Base-by-base conservation (phyloP, 1,140 invertebrate genomes). In the Hermetia illucens region DNA sequence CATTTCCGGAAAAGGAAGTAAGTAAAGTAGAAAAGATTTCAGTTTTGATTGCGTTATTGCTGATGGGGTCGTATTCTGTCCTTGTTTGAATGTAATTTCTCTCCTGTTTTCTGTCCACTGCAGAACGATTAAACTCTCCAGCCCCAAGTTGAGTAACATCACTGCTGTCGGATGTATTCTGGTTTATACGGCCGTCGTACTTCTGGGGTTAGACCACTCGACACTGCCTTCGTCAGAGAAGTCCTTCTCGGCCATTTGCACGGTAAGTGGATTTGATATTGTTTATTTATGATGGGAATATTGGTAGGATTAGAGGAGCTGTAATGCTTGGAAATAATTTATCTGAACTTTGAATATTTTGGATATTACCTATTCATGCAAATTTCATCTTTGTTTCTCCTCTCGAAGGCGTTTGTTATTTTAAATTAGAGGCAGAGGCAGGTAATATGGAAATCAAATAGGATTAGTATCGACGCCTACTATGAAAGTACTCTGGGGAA, bases 61-160 rank as follows among this genome's bases (percentile, higher is more conserved):
- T 17, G 31, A 10, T 6, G 6, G 6, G 16, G 10, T 33, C 13
- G 16, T 33, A 8, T n/a, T 33, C 33, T 36, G 31, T 41, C 38
- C 21, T 44, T 41, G 29, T 36, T 35, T 25, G 40, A 17, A 25
- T 21, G 34, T 34, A 21, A 13, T 41, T 39, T 38, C 12, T 43
- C 32, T 29, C 22, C 27, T 34, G 34, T 39, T 41, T 39, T 38
- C 5, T 24, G n/a, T n/a, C 32, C 33, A 38, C 44, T 51, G 31
- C 59, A 80, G 79, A 57, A 77, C 76, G 46, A 82, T 79, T 63
- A 96, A 96, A 66, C 79, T 98, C 63, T 95, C 91, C 15, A 94
- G 89, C 57, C 93, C 93, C 5, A 82, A 91, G 52, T 69, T 97
- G 43, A 97, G 96, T 68, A 97, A 96, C 65, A 77, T 97, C 55